A percentile compares a stretch with the other conserved stretches of the same genome.
Evolutionary conservation across 2,113 vertebrate species (phyloP).

Genomic region (Callipepla californica): DNA sequence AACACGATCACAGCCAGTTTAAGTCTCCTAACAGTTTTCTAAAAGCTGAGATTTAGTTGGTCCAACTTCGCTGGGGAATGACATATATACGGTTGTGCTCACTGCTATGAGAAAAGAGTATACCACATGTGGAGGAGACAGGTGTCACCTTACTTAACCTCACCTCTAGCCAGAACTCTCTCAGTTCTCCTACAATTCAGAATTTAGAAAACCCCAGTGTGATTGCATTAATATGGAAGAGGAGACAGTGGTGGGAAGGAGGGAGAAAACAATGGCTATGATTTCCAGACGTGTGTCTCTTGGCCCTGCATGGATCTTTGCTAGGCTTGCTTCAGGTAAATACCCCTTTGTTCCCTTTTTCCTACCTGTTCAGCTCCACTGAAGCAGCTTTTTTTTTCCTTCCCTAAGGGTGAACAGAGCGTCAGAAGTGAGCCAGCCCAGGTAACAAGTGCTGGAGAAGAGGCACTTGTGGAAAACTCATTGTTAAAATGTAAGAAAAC

Average conservation of each 20-base stretch:
- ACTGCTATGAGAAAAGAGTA: neutral
- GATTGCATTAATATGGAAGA: neutral
- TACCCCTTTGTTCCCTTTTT: neutral
- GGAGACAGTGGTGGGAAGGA: neutral
- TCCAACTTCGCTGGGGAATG: neutral
- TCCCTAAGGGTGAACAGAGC: neutral
- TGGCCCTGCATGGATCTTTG: neutral
- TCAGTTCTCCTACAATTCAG: neutral
- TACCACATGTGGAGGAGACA: neutral
- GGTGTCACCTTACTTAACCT: neutral
- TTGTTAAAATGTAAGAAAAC: neutral
- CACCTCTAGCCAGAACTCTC: neutral
- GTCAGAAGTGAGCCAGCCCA: accelerated
- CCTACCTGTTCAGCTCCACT: neutral
- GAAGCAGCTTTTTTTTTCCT: neutral
- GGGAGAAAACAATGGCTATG: neutral
- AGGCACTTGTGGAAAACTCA: neutral
- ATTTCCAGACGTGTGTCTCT: neutral
- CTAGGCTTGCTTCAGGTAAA: neutral
- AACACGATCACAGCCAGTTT: neutral
- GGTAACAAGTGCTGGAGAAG: neutral
- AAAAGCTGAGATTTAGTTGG: neutral
- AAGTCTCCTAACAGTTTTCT: neutral
- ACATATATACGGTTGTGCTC: neutral
- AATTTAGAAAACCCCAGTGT: neutral